phyloP scores from a whole-genome alignment of 2,888 invertebrate genomes.

The Apamea crenata region DNA sequence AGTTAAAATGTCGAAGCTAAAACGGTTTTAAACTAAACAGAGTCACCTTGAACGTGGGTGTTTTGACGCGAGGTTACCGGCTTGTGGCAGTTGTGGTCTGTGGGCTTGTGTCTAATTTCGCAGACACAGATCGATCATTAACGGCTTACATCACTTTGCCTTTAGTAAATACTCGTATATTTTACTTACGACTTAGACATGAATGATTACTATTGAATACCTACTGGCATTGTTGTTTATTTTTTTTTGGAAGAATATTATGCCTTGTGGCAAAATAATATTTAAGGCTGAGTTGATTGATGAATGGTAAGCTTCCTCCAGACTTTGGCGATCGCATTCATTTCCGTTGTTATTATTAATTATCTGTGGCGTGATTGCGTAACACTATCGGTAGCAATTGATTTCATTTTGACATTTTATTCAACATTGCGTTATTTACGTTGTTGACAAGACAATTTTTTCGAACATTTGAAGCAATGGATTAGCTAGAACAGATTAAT shows the following conservation, averaged over 20 bases:
- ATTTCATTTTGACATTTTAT: neutral
- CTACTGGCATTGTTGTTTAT: slow-evolving; percentile 5
- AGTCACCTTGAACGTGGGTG: slow-evolving; percentile 52
- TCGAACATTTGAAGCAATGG: neutral
- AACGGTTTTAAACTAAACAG: slow-evolving; percentile 34
- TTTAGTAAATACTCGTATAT: slow-evolving; percentile 19
- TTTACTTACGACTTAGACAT: slow-evolving; percentile 10
- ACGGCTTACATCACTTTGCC: slow-evolving; percentile 25
- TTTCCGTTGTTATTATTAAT: neutral
- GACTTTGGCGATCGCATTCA: neutral
- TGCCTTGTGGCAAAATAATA: slow-evolving; percentile 3
- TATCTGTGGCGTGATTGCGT: neutral
- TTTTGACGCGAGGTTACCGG: slow-evolving; percentile 25
- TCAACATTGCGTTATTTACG: neutral
- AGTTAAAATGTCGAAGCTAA: slow-evolving; percentile 45
- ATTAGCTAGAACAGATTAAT: no score
- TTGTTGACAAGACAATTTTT: neutral
- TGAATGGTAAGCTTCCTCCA: neutral
- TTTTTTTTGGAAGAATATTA: neutral
- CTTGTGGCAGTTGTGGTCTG: neutral
- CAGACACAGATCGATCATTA: slow-evolving; percentile 57
- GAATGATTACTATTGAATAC: slow-evolving; percentile 21
- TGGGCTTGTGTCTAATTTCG: slow-evolving; percentile 35
- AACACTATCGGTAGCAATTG: neutral
- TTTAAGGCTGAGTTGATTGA: slow-evolving; percentile 13